A percentile compares a stretch with the other conserved stretches of the same genome.
Evolutionary conservation across 1,140 invertebrate genomes (phyloP).

Genomic region (Eupristina koningsbergeri): DNA sequence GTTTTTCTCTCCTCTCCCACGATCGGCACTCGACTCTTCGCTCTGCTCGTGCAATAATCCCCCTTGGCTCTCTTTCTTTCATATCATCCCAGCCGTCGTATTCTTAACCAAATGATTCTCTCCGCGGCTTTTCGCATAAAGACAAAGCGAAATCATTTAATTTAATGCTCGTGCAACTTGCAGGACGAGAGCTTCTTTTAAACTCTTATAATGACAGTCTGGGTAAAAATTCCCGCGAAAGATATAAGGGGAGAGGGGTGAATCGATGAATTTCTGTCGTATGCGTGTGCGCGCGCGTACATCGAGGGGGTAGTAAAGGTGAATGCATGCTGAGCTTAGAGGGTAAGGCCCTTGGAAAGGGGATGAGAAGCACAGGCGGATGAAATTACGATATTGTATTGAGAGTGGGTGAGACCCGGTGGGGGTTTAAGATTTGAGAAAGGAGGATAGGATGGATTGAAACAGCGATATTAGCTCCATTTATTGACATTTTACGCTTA

Average conservation of each 20-base stretch:
- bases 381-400: not conserved
- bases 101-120: not conserved
- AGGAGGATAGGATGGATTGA: not conserved
- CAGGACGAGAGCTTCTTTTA: too few relatives aligned
- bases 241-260: constrained; percentile 25
- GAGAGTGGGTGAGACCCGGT: not conserved
- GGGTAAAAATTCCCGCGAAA: constrained; percentile 12
- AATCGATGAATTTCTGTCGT: constrained; percentile 42
- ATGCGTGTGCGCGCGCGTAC: constrained; percentile 36
- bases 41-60: constrained; percentile 11
- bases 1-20: not conserved
- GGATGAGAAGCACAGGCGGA: not conserved
- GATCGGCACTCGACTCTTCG: constrained; percentile 14
- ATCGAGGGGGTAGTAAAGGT: constrained; percentile 54
- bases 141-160: not conserved
- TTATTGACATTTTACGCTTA: too few relatives aligned
- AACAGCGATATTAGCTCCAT: too few relatives aligned
- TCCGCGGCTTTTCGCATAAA: not conserved
- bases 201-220: not conserved
- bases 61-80: not conserved
- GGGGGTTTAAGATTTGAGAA: not conserved
- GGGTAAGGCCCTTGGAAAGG: constrained; percentile 55
- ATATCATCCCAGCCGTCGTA: not conserved
- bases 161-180: too few relatives aligned
- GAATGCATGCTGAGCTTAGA: constrained; percentile 58